Conservation (phyloP, 2,888 invertebrate species). For the Sepioteuthis lessoniana region DNA sequence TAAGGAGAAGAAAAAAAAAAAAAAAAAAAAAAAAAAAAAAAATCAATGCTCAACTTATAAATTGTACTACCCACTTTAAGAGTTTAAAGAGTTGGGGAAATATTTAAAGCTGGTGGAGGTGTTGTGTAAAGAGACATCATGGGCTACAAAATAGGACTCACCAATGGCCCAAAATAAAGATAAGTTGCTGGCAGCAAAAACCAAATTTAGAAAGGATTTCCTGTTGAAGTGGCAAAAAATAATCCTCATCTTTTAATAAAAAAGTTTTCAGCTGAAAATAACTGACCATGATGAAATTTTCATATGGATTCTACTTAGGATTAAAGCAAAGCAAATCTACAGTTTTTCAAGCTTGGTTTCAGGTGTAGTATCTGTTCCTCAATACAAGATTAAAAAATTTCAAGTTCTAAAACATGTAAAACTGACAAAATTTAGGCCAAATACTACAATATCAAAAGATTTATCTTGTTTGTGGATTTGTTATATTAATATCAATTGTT, state of each 20-base stretch:
- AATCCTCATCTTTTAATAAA: not conserved
- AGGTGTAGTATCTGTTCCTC: too few species aligned
- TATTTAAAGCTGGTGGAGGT: not conserved
- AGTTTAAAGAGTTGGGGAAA: not conserved
- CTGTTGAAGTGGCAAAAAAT: not conserved
- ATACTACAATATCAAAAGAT: too few species aligned
- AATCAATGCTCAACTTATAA: not conserved
- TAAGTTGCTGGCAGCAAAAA: not conserved
- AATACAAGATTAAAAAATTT: too few species aligned
- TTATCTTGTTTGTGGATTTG: too few species aligned
- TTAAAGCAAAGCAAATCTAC: too few species aligned
- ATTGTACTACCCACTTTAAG: not conserved
- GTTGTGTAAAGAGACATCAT: not conserved
- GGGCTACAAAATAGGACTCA: not conserved
- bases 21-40: too few species aligned
- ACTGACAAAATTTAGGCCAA: too few species aligned
- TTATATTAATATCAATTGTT: too few species aligned
- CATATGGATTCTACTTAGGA: too few species aligned
- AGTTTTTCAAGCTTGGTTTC: too few species aligned
- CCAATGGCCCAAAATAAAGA: slow-evolving; percentile 6
- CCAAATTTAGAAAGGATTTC: slow-evolving; percentile 3
- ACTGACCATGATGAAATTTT: not conserved
- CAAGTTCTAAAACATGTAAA: too few species aligned
- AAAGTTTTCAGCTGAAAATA: not conserved
- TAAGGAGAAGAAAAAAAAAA: too few species aligned